Evolutionary conservation across 2,113 vertebrate genomes (phyloP).

Genomic region (Chauna torquata): DNA sequence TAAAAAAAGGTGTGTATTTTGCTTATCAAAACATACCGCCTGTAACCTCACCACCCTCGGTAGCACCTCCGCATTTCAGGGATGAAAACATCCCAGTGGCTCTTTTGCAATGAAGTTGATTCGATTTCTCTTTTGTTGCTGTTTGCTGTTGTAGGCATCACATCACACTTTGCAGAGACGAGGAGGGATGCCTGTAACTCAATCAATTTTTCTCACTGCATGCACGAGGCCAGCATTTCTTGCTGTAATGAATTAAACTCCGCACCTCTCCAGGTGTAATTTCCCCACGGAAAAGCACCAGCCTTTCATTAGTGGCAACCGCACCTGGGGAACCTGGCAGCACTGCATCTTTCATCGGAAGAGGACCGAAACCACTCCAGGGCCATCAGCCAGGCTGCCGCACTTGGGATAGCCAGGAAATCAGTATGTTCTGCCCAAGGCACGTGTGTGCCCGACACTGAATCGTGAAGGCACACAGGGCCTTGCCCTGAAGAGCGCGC

Average conservation of each 20-base stretch:
- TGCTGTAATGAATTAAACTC: not conserved
- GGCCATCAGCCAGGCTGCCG: no score
- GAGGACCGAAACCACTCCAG: not conserved
- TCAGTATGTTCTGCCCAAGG: not conserved
- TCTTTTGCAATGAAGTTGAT: fast-evolving
- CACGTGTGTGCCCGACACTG: not conserved
- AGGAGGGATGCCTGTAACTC: not conserved
- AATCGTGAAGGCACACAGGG: not conserved
- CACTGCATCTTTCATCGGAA: not conserved
- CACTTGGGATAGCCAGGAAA: not conserved
- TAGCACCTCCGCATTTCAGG: not conserved
- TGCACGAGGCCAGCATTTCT: not conserved
- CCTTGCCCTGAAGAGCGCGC: not conserved
- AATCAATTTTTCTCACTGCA: not conserved
- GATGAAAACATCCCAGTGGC: not conserved
- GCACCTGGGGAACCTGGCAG: fast-evolving
- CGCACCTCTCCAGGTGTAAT: not conserved
- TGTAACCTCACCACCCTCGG: not conserved
- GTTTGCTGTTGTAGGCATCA: not conserved
- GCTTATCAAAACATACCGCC: not conserved
- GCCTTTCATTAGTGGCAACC: no score
- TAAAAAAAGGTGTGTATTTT: not conserved
- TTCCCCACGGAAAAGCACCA: not conserved
- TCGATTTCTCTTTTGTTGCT: not conserved
- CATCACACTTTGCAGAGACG: fast-evolving